These are phyloP conservation scores for Brachionus koreanus DNA, from an alignment of 1,140 invertebrate species.

Conservation along the genomic window DNA sequence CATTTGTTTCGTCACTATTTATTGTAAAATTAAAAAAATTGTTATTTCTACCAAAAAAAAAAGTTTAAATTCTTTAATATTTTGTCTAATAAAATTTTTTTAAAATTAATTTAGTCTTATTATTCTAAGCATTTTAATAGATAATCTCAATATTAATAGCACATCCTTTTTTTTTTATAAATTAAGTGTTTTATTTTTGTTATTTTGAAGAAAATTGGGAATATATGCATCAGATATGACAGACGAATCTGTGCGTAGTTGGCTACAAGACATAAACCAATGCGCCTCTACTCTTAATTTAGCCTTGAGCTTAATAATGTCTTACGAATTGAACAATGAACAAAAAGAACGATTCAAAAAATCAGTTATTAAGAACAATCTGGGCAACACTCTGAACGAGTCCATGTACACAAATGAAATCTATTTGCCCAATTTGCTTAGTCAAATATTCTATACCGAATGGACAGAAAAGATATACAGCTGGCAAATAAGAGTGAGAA, in stretches of 20 bases:
- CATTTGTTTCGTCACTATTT: too few species aligned
- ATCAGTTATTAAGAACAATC: not conserved
- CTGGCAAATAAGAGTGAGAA: constrained; percentile 33
- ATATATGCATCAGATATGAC: not conserved
- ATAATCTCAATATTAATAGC: too few species aligned
- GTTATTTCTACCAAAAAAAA: too few species aligned
- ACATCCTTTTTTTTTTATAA: too few species aligned
- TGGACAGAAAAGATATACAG: constrained; percentile 22
- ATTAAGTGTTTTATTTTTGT: too few species aligned
- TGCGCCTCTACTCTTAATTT: not conserved
- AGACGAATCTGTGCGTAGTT: not conserved
- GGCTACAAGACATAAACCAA: not conserved
- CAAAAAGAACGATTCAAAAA: constrained; percentile 34
- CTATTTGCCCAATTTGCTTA: not conserved
- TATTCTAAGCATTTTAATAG: too few species aligned
- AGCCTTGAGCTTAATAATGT: constrained; percentile 21
- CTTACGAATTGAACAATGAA: constrained; percentile 13
- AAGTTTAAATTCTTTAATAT: too few species aligned
- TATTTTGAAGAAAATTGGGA: not conserved
- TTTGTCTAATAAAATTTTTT: too few species aligned
- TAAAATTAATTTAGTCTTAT: too few species aligned
- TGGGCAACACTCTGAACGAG: not conserved
- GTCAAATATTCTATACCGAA: constrained; percentile 15
- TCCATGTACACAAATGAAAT: constrained; percentile 3
- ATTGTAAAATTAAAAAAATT: too few species aligned